Evolutionary conservation across 2,113 vertebrate genomes (phyloP).

Genomic region (Otolemur garnettii): DNA sequence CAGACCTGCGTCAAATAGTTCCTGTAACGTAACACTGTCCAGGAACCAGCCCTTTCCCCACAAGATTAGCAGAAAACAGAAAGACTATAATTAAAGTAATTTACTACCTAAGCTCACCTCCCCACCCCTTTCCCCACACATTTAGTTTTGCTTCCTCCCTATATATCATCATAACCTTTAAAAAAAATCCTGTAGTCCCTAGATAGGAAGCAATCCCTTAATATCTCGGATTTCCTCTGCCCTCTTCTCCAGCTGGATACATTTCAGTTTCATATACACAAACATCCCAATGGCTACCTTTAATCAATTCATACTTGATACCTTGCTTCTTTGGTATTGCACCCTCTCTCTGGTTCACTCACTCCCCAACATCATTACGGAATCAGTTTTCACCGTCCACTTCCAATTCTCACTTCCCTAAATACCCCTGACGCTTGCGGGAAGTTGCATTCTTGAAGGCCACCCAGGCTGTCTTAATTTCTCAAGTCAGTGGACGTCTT

Average conservation of each 20-base stretch:
- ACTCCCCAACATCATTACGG: background rate
- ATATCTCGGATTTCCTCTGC: background rate
- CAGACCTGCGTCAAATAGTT: background rate
- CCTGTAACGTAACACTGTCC: no score
- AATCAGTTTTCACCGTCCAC: background rate
- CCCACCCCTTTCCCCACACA: no score
- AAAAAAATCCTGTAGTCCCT: background rate
- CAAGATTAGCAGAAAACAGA: background rate
- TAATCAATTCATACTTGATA: background rate
- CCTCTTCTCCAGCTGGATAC: background rate
- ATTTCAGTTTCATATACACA: background rate
- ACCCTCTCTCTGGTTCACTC: background rate
- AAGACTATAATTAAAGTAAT: background rate
- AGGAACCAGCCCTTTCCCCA: background rate
- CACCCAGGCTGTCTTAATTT: background rate
- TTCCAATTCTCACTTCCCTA: background rate
- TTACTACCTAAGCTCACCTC: background rate
- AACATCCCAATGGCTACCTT: background rate
- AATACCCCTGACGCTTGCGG: no score
- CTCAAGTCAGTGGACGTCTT: background rate
- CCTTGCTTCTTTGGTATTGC: background rate
- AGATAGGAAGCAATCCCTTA: background rate
- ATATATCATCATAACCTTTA: background rate
- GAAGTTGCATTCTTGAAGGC: background rate
- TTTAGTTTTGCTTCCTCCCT: background rate